Conservation (phyloP, 2,113 vertebrate genomes). For the Callocephalon fimbriatum region DNA sequence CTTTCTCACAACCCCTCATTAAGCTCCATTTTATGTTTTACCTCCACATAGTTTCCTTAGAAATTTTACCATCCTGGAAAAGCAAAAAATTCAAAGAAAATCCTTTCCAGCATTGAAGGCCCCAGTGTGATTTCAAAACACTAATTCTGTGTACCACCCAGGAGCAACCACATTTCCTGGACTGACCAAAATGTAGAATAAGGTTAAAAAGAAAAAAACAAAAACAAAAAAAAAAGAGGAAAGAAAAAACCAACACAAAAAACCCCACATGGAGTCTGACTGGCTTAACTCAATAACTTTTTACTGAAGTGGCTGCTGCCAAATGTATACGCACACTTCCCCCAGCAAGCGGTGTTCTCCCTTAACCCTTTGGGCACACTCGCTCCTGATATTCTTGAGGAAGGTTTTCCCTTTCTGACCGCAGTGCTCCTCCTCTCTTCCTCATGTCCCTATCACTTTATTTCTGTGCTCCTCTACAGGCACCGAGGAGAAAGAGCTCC, state of each 20-base stretch:
- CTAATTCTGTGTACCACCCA: conserved; percentile 62
- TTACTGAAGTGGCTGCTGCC: conserved; percentile 56
- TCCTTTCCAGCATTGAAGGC: neutral
- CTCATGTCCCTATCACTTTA: neutral
- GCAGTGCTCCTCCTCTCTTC: neutral
- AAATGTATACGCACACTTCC: conserved; percentile 49
- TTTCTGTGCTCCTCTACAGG: neutral
- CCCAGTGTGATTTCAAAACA: conserved; percentile 52
- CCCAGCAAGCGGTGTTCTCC: conserved; percentile 27
- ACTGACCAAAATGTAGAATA: conserved; percentile 60
- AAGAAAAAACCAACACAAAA: neutral
- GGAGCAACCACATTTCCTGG: conserved; percentile 58
- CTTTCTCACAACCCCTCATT: conserved; percentile 36
- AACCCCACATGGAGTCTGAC: conserved; percentile 49
- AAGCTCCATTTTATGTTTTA: conserved; percentile 41
- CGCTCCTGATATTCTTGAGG: neutral
- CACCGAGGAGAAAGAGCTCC: neutral
- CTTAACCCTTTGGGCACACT: conserved; percentile 53
- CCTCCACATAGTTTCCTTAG: conserved; percentile 29
- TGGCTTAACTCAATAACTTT: conserved; percentile 59
- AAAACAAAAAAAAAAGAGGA: neutral
- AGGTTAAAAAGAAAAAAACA: neutral
- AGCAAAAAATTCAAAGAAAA: conserved; percentile 63
- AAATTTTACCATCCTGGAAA: conserved; percentile 54
- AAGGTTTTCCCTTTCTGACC: neutral